Percentiles rank a stretch among this genome's conserved stretches.
Conservation (phyloP, 2,797 vertebrate genomes). For the Sebastes taczanowskii region DNA sequence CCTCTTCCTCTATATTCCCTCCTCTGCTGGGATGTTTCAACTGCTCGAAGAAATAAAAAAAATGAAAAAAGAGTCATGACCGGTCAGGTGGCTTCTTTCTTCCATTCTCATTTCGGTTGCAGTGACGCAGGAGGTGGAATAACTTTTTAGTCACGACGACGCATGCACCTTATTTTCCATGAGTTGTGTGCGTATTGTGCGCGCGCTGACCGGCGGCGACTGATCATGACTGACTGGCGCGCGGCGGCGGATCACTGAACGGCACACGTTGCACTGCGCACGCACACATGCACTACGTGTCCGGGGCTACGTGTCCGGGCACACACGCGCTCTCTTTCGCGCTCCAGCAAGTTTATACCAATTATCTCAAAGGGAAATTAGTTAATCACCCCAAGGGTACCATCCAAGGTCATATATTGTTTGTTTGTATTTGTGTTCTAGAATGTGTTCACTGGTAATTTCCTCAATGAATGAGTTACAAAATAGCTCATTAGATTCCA, state of each 20-base stretch:
- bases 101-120: neutral
- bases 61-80: neutral
- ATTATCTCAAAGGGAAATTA: neutral
- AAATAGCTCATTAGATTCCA: neutral
- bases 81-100: conserved; percentile 23
- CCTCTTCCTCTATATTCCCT: neutral
- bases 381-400: neutral
- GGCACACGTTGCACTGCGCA: neutral
- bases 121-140: neutral
- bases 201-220: neutral
- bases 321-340: conserved; percentile 43
- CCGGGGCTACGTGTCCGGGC: conserved; percentile 70
- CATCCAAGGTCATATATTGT: neutral
- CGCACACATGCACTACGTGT: neutral
- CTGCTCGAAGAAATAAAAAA: neutral
- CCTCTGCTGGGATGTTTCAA: conserved; percentile 14
- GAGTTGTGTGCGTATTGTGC: neutral
- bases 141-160: conserved; percentile 43
- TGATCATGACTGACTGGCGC: neutral
- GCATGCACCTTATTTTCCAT: conserved; percentile 31
- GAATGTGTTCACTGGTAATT: neutral
- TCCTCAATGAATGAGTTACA: neutral
- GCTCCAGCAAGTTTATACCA: neutral
- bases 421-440: neutral
- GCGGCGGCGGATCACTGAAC: neutral